Conservation (phyloP, 2,888 invertebrate genomes). For the Cybosia mesomella region DNA sequence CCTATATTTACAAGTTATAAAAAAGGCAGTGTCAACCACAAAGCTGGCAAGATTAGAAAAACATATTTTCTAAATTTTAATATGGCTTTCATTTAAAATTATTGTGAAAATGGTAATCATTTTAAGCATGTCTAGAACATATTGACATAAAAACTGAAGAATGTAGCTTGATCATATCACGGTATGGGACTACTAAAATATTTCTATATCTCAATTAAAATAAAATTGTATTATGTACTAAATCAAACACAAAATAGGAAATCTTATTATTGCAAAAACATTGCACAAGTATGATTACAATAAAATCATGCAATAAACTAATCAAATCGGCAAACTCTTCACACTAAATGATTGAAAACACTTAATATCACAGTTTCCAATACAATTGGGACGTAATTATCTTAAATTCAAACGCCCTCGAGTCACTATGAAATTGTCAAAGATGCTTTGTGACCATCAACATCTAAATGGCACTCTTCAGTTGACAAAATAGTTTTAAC, state of each 20-base stretch:
- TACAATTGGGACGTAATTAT: conserved; percentile 70
- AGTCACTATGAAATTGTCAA: conserved; percentile 62
- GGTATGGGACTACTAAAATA: conserved; percentile 36
- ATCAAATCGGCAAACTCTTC: conserved; percentile 65
- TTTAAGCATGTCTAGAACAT: conserved; percentile 39
- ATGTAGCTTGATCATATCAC: conserved; percentile 48
- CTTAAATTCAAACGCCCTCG: conserved; percentile 53
- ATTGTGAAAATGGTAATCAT: conserved; percentile 69
- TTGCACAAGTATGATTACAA: conserved; percentile 64
- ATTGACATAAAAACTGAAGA: conserved; percentile 53
- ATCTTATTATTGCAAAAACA: conserved; percentile 65
- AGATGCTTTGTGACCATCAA: conserved; percentile 83
- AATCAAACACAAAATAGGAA: conserved; percentile 73
- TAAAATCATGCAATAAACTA: conserved; percentile 58
- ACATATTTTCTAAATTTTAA: conserved; percentile 82
- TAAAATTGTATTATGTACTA: conserved; percentile 61
- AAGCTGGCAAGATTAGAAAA: conserved; percentile 86
- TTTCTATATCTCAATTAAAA: conserved; percentile 30
- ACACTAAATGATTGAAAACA: conserved; percentile 80
- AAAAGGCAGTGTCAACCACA: conserved; percentile 83
- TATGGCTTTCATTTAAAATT: conserved; percentile 82
- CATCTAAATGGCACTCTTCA: conserved; percentile 83
- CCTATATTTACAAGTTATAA: conserved; percentile 82
- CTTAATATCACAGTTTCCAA: conserved; percentile 86
- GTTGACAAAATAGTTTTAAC: conserved; percentile 79